Percentiles rank a stretch among this genome's conserved stretches.
phyloP scores from a whole-genome alignment of 1,140 invertebrate species.

The Hyles vespertilio region DNA sequence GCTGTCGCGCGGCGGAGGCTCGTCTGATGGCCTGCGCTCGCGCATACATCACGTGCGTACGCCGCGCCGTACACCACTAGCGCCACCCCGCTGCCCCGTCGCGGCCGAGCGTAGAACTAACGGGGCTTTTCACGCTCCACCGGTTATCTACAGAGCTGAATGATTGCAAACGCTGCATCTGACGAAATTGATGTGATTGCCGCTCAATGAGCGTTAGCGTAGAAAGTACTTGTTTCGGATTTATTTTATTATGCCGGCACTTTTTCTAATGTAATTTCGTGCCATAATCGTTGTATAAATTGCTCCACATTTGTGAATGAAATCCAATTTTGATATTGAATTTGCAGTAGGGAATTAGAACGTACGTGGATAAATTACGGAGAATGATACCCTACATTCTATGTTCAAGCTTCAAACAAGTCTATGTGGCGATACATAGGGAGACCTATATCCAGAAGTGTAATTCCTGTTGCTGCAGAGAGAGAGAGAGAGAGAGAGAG shows the following conservation, averaged over 20 bases:
- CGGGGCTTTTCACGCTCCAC: slow-evolving; percentile 54
- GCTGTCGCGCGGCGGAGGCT: slow-evolving; percentile 53
- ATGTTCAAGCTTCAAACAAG: too few relatives aligned
- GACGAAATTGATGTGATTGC: slow-evolving; percentile 18
- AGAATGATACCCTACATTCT: too few relatives aligned
- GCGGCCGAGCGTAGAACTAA: slow-evolving; percentile 53
- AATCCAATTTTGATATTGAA: too few relatives aligned
- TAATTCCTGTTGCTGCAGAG: too few relatives aligned
- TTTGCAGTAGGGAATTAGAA: too few relatives aligned
- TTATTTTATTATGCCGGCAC: neutral
- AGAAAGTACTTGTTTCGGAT: slow-evolving; percentile 3
- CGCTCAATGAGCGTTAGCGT: slow-evolving; percentile 1
- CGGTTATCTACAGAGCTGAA: slow-evolving; percentile 30
- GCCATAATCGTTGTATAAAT: too few relatives aligned
- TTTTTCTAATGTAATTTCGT: too few relatives aligned
- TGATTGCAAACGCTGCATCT: slow-evolving; percentile 20
- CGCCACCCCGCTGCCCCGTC: slow-evolving; percentile 39
- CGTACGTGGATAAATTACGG: too few relatives aligned
- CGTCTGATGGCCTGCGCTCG: slow-evolving; percentile 53
- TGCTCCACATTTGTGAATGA: too few relatives aligned
- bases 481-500: too few relatives aligned
- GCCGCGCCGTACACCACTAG: slow-evolving; percentile 33
- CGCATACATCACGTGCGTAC: slow-evolving; percentile 59
- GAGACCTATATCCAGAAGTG: too few relatives aligned
- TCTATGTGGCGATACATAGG: too few relatives aligned